Evolutionary conservation across 2,888 invertebrate genomes (phyloP), one percentile per base, ranked within the genome.

Genomic region (Neelides folsomi): DNA sequence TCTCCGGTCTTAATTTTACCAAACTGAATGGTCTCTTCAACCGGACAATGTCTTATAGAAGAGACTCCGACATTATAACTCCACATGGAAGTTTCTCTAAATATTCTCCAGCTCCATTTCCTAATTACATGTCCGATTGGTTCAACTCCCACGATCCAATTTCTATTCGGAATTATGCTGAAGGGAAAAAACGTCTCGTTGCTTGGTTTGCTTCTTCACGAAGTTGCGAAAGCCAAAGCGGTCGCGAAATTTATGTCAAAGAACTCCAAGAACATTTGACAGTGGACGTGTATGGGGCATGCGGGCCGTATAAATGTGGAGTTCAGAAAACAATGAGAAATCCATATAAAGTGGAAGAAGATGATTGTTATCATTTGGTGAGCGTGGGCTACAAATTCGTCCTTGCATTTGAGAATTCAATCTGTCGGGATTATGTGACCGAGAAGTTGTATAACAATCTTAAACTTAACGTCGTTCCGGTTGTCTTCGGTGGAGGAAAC

Each of bases 361-460:
- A 68, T 1, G 80, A 82, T 66, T 83, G 83, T 60, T 67, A 71
- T 2, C 59, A 68, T 6, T 68, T 82, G 41, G 68, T 72, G 0
- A 59, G 59, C 36, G 51, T 57, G 0, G 63, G 73, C 8, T 83
- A 82, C 67, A 72, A 80, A 61, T 83, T 83, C 67, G 82, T 82
- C 64, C 67, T 83, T 40, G 76, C 80, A 0, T 77, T 83, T 58
- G 83, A 83, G 68, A 83, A 82, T 66, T 76, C 79, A 0, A 76
- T 77, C 60, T 83, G 83, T 65, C 71, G 72, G 6, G 79, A 82
- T 66, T 83, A 83, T 63, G 68, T 83, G 43, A 82, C 82, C 0
- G 83, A 83, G 66, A 83, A 83, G 67, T 66, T 77, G 27, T 63
- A 57, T 47, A 62, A 64, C 39, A 56, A 60, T 44, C 49, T 65